Percentiles rank a stretch among this genome's conserved stretches.
Evolutionary conservation across 2,113 vertebrate genomes (phyloP).

Genomic region (Pteruthius melanotis): DNA sequence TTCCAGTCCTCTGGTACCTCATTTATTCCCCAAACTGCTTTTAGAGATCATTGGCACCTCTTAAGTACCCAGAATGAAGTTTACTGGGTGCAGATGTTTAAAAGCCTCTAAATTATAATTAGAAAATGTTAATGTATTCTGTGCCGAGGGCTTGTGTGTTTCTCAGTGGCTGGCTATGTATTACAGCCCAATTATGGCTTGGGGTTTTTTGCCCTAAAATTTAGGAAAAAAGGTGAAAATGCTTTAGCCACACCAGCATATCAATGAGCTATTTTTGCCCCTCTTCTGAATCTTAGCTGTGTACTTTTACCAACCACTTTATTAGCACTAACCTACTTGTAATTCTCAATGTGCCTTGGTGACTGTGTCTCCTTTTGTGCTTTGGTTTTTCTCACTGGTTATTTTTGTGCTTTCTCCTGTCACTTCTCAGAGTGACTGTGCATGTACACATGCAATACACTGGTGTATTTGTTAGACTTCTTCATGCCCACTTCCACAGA

Average conservation of each 20-base stretch:
- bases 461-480: background rate
- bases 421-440: background rate
- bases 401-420: background rate
- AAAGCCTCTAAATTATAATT: background rate
- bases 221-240: background rate
- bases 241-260: background rate
- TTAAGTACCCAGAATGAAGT: background rate
- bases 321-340: background rate
- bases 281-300: background rate
- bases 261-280: accelerated
- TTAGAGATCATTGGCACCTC: background rate
- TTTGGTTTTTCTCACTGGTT: background rate
- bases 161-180: background rate
- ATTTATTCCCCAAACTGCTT: background rate
- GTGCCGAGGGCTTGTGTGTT: background rate
- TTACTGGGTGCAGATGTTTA: background rate
- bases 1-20: background rate
- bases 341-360: background rate
- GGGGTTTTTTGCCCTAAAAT: background rate
- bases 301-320: background rate
- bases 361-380: background rate
- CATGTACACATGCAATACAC: background rate
- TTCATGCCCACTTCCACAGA: background rate
- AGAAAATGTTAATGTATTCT: background rate
- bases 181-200: background rate